Base-by-base conservation (phyloP, 2,888 invertebrate genomes). In the Yponomeuta plumbellus region DNA sequence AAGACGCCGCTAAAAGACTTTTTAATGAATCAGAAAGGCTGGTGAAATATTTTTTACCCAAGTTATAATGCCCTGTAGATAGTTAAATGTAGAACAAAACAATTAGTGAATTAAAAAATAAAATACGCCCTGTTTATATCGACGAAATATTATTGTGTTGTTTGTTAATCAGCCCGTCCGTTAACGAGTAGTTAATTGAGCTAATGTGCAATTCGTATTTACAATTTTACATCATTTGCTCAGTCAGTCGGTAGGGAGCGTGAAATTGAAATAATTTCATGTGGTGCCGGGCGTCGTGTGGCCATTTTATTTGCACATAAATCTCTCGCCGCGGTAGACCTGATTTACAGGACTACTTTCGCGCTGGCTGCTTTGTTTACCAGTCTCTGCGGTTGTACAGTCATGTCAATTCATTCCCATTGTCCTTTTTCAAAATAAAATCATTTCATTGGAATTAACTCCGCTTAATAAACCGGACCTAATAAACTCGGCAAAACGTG, bases 11-110 rank as follows among this genome's bases (percentile, higher is more conserved):
- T 0, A 90, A 88, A 70, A 92, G 92, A 84, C 78, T 96, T 44
- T 96, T 94, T 94, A 71, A 81, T 62, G 93, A 94, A 66, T 94
- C 95, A 73, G 94, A 94, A 79, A 93, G 92, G 78, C 70, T 87
- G 72, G 86, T 91, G 0, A 84, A 85, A 70, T 80, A 74, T 72
- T 72, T 78, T 13, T 68, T 80, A 68, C 61, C 72, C 65, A 71
- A 72, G 62, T 70, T 39, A 52, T 52, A 52, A 52, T 52, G 5
- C 17, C 5, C 17, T 17, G 4, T 17, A 13, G 44, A 17, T 17
- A 17, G 44, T 17, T 17, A 52, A 52, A 52, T 52, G 44, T 52
- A 52, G 17, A 52, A 52, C 17, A 52, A 52, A 52, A 52, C 17
- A 3, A 17, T 52, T 52, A 52, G 13, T 52, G 13, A 52, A 52